phyloP scores from a whole-genome alignment of 2,113 vertebrate genomes.

The Hippocampus barbouri region DNA sequence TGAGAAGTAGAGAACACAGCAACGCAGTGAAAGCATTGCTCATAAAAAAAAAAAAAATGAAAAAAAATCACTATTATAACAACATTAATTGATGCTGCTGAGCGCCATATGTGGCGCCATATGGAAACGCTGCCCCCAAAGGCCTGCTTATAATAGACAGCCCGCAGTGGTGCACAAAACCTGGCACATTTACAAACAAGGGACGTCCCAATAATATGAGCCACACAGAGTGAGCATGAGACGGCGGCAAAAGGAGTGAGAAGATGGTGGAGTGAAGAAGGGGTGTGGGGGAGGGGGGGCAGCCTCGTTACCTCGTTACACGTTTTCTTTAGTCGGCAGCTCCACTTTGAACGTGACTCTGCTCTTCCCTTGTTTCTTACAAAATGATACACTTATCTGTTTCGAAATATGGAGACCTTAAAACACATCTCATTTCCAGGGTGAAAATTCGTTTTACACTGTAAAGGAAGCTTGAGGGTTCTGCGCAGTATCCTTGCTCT shows the following conservation, averaged over 20 bases:
- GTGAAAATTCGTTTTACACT: constrained; percentile 50
- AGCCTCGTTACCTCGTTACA: constrained; percentile 7
- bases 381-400: constrained; percentile 1
- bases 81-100: constrained; percentile 82
- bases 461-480: too few species aligned
- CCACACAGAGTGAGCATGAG: constrained; percentile 52
- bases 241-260: constrained; percentile 25
- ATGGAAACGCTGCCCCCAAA: constrained; percentile 75
- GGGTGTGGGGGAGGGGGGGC: neutral
- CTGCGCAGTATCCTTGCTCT: too few species aligned
- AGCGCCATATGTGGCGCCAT: constrained; percentile 77
- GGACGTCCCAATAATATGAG: constrained; percentile 75
- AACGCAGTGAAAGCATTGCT: constrained; percentile 59
- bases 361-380: neutral
- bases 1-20: constrained; percentile 14
- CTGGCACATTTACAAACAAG: constrained; percentile 81
- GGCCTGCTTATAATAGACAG: constrained; percentile 77
- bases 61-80: constrained; percentile 75
- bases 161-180: constrained; percentile 72
- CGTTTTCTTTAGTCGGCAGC: constrained; percentile 22
- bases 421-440: constrained; percentile 4
- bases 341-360: constrained; percentile 4
- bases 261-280: constrained; percentile 8
- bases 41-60: constrained; percentile 58
- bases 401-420: neutral